These are phyloP conservation scores for Chaetodon trifascialis DNA, from an alignment of 2,113 vertebrate genomes.

Conservation along the genomic window DNA sequence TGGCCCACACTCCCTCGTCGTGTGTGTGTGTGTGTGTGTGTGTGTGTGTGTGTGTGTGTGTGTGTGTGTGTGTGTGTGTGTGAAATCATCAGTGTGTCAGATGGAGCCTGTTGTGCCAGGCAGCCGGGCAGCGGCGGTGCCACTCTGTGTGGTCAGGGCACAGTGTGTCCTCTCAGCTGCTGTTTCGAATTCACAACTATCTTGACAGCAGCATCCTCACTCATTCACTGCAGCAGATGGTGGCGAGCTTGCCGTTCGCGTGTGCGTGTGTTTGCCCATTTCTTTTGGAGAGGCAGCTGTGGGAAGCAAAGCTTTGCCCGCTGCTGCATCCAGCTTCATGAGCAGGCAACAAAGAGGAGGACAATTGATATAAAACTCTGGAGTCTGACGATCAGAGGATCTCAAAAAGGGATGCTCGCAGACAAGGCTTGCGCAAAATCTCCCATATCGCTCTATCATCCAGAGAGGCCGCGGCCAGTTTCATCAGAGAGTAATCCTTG, in stretches of 20 bases:
- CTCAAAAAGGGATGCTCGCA: slow-evolving; percentile 17
- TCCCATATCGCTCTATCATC: slow-evolving; percentile 60
- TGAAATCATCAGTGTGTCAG: slow-evolving; percentile 64
- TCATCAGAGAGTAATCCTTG: slow-evolving; percentile 75
- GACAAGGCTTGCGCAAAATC: slow-evolving; percentile 36
- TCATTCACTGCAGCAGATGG: slow-evolving; percentile 74
- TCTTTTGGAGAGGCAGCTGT: slow-evolving; percentile 75
- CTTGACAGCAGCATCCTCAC: slow-evolving; percentile 68
- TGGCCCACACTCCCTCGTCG: slow-evolving; percentile 7
- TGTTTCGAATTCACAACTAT: slow-evolving; percentile 73
- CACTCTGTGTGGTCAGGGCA: slow-evolving; percentile 74
- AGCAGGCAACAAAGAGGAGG: slow-evolving; percentile 35
- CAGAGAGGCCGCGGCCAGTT: slow-evolving; percentile 57
- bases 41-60: slow-evolving; percentile 22
- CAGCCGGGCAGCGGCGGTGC: slow-evolving; percentile 65
- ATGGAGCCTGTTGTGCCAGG: slow-evolving; percentile 69
- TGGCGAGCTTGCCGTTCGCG: slow-evolving; percentile 32
- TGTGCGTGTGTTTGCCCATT: slow-evolving; percentile 50
- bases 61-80: slow-evolving; percentile 25
- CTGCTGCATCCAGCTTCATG: slow-evolving; percentile 49
- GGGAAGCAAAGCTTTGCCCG: slow-evolving; percentile 52
- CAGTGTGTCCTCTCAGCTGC: slow-evolving; percentile 77
- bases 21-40: slow-evolving; percentile 13
- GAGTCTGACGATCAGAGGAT: slow-evolving; percentile 39
- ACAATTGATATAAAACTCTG: slow-evolving; percentile 48